Base-by-base conservation (phyloP, 2,797 vertebrate species). In the Dromococcyx pavoninus region DNA sequence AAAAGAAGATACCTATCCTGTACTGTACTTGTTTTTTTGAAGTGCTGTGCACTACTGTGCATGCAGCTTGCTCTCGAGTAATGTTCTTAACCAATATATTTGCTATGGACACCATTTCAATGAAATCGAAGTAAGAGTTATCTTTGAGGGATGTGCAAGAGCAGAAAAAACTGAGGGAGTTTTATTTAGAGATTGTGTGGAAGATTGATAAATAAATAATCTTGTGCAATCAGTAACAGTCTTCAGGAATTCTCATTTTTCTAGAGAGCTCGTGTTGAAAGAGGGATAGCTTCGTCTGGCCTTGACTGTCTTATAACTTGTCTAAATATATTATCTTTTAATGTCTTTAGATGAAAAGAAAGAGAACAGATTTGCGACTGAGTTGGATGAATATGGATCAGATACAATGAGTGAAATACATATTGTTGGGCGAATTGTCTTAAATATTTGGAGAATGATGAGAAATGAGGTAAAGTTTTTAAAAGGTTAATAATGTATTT, bases 361-460 rank as follows among this genome's bases (percentile, higher is more conserved):
- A 91, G 99, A 99, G 66, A 99, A 99, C 94, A 98, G 98, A 82
- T 99, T 99, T 89, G 53, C 98, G 18, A 89, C 98, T 10, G 99
- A 99, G 85, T 97, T 98, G 96, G 99, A 99, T 86, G 99, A 99
- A 62, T 99, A 99, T 27, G 99, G 99, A 24, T 98, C 98, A 0
- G 98, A 99, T 97, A 98, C 98, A 97, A 99, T 99, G 99, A 98
- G 98, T 11, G 99, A 99, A 97, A 99, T 99, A 97, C 97, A 99
- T 96, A 98, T 99, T 83, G 97, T 99, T 24, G 99, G 99, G 28
- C 98, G 99, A 58, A 98, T 99, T 96, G 97, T 98, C 65, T 97
- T 99, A 86, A 99, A 99, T 97, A 96, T 99, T 95, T 99, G 99
- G 99, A 99, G 99, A 96, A 98, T 99, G 96, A 99, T 99, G 99